phyloP scores from a whole-genome alignment of 2,888 invertebrate species.

The Caenorhabditis wallacei region DNA sequence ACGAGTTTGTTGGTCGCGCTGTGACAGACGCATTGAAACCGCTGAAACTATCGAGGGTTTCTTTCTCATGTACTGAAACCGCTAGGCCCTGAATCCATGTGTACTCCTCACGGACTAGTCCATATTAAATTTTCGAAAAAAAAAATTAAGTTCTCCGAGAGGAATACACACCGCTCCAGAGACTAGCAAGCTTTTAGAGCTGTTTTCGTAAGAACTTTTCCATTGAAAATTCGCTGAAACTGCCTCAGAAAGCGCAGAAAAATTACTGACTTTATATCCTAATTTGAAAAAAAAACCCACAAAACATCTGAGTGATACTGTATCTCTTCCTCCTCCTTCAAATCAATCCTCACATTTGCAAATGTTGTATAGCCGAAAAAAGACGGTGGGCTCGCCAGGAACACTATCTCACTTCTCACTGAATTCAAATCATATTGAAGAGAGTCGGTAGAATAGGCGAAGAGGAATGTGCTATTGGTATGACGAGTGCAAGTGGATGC shows the following conservation, averaged over 20 bases:
- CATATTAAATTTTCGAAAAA: too few relatives aligned
- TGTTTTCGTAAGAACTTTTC: too few relatives aligned
- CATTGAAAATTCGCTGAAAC: too few relatives aligned
- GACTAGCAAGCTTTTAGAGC: too few relatives aligned
- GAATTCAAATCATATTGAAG: not conserved
- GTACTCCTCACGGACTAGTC: too few relatives aligned
- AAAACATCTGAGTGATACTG: slow-evolving; percentile 21
- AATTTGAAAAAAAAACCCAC: too few relatives aligned
- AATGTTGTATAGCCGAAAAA: not conserved
- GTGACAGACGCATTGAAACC: not conserved
- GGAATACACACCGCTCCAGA: too few relatives aligned
- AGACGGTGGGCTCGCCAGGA: not conserved
- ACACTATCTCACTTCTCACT: not conserved
- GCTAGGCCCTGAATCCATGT: too few relatives aligned
- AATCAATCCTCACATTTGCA: slow-evolving; percentile 13
- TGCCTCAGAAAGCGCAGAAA: too few relatives aligned
- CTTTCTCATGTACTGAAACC: too few relatives aligned
- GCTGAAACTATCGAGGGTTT: too few relatives aligned
- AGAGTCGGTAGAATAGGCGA: not conserved
- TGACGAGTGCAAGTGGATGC: slow-evolving; percentile 4
- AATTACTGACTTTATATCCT: not conserved
- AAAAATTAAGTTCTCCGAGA: too few relatives aligned
- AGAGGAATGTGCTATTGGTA: not conserved
- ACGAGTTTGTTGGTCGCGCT: not conserved
- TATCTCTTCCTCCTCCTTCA: slow-evolving; percentile 4